Percentiles rank a stretch among this genome's conserved stretches.
Evolutionary conservation across 1,140 invertebrate species (phyloP).

Genomic region (Trichomalopsis sarcophagae): DNA sequence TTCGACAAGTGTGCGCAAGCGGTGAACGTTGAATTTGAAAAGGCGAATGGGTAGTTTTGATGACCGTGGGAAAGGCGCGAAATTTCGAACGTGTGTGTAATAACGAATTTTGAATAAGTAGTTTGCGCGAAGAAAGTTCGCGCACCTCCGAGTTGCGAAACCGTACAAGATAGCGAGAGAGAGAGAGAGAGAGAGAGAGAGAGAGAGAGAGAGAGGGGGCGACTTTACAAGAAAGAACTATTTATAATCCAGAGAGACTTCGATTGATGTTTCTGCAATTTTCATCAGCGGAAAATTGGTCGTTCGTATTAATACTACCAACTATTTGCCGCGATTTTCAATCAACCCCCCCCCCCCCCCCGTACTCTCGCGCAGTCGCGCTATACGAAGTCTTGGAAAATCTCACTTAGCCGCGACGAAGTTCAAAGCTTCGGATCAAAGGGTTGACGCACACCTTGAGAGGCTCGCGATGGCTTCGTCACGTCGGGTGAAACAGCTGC

Average conservation of each 20-base stretch:
- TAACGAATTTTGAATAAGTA: no score
- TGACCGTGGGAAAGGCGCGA: background rate
- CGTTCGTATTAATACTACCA: no score
- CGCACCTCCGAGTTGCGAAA: background rate
- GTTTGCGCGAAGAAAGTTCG: background rate
- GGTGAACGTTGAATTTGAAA: background rate
- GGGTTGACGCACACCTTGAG: slow-evolving; percentile 50
- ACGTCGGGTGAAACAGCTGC: slow-evolving; percentile 18
- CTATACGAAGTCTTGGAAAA: slow-evolving; percentile 21
- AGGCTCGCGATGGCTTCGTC: slow-evolving; percentile 34
- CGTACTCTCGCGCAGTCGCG: background rate
- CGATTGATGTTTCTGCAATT: no score
- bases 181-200: no score
- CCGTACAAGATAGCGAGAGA: background rate
- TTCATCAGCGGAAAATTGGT: no score
- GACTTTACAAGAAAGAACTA: no score
- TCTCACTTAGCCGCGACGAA: background rate
- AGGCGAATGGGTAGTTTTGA: background rate
- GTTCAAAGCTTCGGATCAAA: slow-evolving; percentile 42
- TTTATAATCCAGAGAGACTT: no score
- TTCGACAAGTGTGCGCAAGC: background rate
- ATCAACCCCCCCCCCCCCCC: no score
- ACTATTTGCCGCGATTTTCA: background rate
- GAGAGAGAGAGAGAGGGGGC: no score
- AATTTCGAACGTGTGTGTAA: background rate